Evolutionary conservation across 2,888 invertebrate species (phyloP).

Genomic region (Oscheius sp.): DNA sequence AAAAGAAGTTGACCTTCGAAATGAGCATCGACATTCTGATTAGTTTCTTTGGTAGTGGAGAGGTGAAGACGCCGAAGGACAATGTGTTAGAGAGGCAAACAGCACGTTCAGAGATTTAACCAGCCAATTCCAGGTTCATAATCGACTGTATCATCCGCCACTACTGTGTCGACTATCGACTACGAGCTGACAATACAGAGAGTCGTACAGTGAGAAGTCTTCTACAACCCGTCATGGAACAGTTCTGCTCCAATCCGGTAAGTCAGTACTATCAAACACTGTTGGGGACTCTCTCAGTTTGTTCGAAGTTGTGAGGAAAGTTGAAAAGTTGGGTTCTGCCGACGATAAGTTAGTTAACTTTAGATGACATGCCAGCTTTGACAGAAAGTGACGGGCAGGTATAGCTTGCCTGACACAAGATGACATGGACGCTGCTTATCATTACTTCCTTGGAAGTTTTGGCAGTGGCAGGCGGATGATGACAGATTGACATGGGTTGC

Average conservation of each 20-base stretch:
- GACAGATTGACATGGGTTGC: too few relatives aligned
- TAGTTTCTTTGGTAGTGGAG: constrained; percentile 42
- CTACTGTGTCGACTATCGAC: constrained; percentile 20
- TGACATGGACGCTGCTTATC: too few relatives aligned
- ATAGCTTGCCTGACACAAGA: too few relatives aligned
- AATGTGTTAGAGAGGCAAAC: constrained; percentile 42
- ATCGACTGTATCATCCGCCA: constrained; percentile 33
- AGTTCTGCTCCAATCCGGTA: constrained; percentile 21
- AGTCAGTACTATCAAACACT: not conserved
- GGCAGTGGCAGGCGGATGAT: too few relatives aligned
- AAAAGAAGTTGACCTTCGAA: constrained; percentile 28
- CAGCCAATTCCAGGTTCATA: constrained; percentile 9
- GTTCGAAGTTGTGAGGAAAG: too few relatives aligned
- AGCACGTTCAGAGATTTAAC: not conserved
- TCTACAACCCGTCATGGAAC: constrained; percentile 5
- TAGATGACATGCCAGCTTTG: too few relatives aligned
- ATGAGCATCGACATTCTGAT: constrained; percentile 45
- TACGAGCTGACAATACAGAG: constrained; percentile 10
- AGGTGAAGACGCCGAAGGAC: constrained; percentile 39
- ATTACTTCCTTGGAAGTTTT: too few relatives aligned
- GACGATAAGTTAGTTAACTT: too few relatives aligned
- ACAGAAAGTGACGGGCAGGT: too few relatives aligned
- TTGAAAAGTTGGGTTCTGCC: too few relatives aligned
- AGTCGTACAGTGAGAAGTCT: constrained; percentile 12
- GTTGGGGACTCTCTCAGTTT: too few relatives aligned